Conservation (phyloP, 2,113 vertebrate species). For the Cichladusa arquata region DNA sequence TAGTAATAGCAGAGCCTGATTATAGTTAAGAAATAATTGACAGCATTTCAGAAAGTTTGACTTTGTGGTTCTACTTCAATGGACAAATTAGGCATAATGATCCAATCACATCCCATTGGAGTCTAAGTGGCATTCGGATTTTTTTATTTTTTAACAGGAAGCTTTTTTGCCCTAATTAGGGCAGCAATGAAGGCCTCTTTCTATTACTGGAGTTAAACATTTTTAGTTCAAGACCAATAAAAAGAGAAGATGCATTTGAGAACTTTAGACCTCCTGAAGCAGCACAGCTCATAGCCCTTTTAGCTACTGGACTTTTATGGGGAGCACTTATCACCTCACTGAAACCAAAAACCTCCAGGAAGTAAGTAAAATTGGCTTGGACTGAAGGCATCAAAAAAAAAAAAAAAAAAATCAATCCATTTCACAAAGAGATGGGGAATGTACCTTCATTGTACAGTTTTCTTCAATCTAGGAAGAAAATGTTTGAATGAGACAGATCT, state of each 20-base stretch:
- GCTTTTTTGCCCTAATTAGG: background rate
- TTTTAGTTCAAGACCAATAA: background rate
- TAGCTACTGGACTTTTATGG: background rate
- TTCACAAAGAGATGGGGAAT: background rate
- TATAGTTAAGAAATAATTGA: background rate
- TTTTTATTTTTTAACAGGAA: background rate
- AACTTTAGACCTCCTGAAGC: background rate
- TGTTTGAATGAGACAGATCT: background rate
- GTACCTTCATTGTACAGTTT: background rate
- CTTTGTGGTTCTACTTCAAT: background rate
- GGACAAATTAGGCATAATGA: background rate
- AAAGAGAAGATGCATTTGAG: background rate
- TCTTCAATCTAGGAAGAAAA: background rate
- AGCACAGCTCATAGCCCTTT: background rate
- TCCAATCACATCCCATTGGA: rapidly evolving
- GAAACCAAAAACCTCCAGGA: background rate
- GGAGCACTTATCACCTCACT: background rate
- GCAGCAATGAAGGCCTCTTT: background rate
- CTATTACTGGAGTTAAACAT: background rate
- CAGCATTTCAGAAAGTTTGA: background rate
- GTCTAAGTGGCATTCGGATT: background rate
- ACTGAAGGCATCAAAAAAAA: background rate
- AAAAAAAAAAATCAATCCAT: background rate
- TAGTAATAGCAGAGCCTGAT: background rate
- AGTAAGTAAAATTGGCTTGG: background rate